These are phyloP conservation scores for Globodera rostochiensis DNA, from an alignment of 1,140 invertebrate species.

Conservation along the genomic window DNA sequence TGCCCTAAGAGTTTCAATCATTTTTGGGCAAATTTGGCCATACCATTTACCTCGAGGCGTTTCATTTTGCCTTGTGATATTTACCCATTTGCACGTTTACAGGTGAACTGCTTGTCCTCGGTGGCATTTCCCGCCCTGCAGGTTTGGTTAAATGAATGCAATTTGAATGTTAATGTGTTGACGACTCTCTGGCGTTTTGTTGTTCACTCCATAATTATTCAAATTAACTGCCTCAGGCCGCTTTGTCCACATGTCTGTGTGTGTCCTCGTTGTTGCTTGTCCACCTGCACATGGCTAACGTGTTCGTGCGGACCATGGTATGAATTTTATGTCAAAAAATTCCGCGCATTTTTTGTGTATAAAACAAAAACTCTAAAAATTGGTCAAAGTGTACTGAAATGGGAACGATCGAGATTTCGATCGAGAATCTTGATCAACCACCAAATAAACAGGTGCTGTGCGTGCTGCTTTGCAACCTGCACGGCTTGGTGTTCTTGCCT, in stretches of 20 bases:
- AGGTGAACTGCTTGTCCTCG: slow-evolving; percentile 64
- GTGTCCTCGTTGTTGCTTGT: slow-evolving; percentile 59
- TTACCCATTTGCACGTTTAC: slow-evolving; percentile 2
- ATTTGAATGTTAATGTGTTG: too few relatives aligned
- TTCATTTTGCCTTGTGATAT: slow-evolving; percentile 8
- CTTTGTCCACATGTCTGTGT: slow-evolving; percentile 60
- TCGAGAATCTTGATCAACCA: neutral
- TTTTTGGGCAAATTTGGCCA: neutral
- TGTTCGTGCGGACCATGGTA: slow-evolving; percentile 61
- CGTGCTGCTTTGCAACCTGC: slow-evolving; percentile 60
- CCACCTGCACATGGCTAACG: slow-evolving; percentile 61
- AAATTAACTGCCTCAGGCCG: slow-evolving; percentile 44
- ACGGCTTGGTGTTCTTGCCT: slow-evolving; percentile 62
- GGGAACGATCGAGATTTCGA: too few relatives aligned
- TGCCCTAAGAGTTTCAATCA: too few relatives aligned
- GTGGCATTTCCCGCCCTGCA: slow-evolving; percentile 60
- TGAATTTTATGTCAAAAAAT: neutral
- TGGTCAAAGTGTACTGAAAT: too few relatives aligned
- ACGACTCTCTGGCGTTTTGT: too few relatives aligned
- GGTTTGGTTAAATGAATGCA: neutral
- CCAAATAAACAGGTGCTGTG: slow-evolving; percentile 41
- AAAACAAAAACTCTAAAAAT: too few relatives aligned
- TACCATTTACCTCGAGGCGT: neutral
- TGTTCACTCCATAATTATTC: too few relatives aligned
- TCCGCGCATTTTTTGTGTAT: too few relatives aligned